phyloP scores from a whole-genome alignment of 2,888 invertebrate species.

The Melanophora roralis region DNA sequence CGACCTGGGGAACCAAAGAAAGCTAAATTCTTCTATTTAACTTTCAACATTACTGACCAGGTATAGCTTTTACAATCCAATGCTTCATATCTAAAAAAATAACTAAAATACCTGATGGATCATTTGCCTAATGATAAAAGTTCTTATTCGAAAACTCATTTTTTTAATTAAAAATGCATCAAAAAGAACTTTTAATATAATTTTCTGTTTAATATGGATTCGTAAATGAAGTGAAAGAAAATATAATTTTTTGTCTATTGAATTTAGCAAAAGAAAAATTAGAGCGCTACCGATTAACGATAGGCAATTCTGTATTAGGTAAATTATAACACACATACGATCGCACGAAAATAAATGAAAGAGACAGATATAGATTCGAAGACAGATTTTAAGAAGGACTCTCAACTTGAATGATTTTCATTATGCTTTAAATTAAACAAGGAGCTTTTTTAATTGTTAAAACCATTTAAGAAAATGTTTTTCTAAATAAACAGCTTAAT shows the following conservation, averaged over 20 bases:
- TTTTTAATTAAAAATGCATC: conserved; percentile 61
- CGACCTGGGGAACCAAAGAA: too few species aligned
- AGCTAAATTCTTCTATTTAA: too few species aligned
- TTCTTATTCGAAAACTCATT: conserved; percentile 35
- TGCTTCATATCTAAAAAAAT: too few species aligned
- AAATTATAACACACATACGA: conserved; percentile 65
- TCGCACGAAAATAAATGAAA: conserved; percentile 7
- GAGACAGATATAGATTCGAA: not conserved
- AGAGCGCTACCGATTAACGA: conserved; percentile 70
- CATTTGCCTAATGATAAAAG: too few species aligned
- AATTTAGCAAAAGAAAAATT: conserved; percentile 48
- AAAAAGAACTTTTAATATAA: conserved; percentile 56
- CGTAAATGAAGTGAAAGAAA: conserved; percentile 56
- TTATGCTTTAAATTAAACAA: too few species aligned
- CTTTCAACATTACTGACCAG: too few species aligned
- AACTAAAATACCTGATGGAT: too few species aligned
- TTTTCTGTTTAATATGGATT: conserved; percentile 40
- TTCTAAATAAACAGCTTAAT: not conserved
- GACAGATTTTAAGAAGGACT: too few species aligned
- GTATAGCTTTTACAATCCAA: too few species aligned
- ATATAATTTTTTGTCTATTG: conserved; percentile 24
- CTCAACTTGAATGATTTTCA: too few species aligned
- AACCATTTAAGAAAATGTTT: conserved; percentile 31
- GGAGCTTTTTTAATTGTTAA: too few species aligned
- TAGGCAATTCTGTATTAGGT: conserved; percentile 76